Evolutionary conservation across 2,113 vertebrate genomes (phyloP), one percentile per base, ranked within the genome.

Genomic region (Ptilorrhoa leucosticta): DNA sequence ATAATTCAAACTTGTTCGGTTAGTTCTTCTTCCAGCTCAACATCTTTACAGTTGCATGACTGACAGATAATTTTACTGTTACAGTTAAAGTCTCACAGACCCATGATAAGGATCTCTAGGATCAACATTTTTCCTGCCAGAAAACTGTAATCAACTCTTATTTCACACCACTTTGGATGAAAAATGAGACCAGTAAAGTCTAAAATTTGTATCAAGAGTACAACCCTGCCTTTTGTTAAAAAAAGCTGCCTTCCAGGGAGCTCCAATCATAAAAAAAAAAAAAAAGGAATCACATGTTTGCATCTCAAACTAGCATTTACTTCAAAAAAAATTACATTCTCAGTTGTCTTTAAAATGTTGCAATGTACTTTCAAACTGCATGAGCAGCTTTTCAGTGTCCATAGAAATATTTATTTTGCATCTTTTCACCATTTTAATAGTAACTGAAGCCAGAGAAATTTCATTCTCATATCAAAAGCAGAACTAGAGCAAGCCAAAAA

Each of bases 71-170:
- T 93, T 90, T 95, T 81, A 89, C 60, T 90, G 57, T 71, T 75
- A 66, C 7, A 83, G 68, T 83, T 95, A 90, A 78, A 78, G n/a
- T 56, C 61, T 90, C 68, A 76, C 60, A 92, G 40, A 64, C 28
- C 68, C 9, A 7, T 15, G 72, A 87, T 94, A 92, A 95, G 63
- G 61, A 96, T 97, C 93, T 79, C 80, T 37, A 82, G 50, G 48
- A 96, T 81, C 66, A 78, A 93, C 80, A 61, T 47, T 88, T 92
- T 89, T 75, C n/a, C 56, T 95, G 88, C 68, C 83, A 97, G 86
- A 95, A 94, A 94, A 93, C 76, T 89, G 83, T 80, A 95, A 94
- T 88, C 90, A 80, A 51, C 84, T 91, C 58, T 75, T 92, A 86
- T 77, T 96, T 96, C 88, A 84, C 72, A 89, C 65, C 69, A 83